phyloP scores from a whole-genome alignment of 2,888 invertebrate species.

The Lepidonotus clava region DNA sequence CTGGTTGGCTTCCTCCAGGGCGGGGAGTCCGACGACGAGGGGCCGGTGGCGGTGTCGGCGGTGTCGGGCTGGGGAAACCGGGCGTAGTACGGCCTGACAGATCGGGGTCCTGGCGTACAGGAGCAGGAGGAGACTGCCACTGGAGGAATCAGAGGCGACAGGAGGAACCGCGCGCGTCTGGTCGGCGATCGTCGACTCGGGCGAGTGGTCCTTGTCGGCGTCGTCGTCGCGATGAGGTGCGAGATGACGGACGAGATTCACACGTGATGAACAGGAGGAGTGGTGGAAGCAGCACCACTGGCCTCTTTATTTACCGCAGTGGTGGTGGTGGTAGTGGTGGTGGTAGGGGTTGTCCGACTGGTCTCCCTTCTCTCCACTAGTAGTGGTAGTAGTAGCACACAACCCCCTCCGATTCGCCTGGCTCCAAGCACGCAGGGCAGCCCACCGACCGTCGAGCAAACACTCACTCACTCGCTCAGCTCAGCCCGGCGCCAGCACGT shows the following conservation, averaged over 20 bases:
- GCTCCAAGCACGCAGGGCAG: too few relatives aligned
- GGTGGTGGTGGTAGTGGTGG: background rate
- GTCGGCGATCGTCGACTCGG: too few relatives aligned
- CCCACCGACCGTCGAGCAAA: background rate
- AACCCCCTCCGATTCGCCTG: background rate
- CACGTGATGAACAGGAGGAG: background rate
- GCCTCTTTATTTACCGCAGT: background rate
- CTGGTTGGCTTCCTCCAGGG: too few relatives aligned
- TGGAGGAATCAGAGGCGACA: too few relatives aligned
- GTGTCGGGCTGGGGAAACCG: too few relatives aligned
- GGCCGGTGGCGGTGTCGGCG: too few relatives aligned
- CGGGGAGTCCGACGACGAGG: too few relatives aligned
- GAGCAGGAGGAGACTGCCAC: too few relatives aligned
- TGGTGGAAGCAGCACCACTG: background rate
- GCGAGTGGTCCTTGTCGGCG: background rate
- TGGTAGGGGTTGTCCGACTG: background rate
- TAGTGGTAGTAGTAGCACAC: background rate
- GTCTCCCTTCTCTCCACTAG: background rate
- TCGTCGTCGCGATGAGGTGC: constrained; percentile 20
- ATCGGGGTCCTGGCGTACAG: too few relatives aligned
- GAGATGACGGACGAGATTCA: constrained; percentile 26
- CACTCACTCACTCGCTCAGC: background rate
- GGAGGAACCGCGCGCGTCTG: too few relatives aligned
- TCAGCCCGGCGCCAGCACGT: background rate
- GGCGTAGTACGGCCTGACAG: too few relatives aligned